Evolutionary conservation across 2,797 vertebrate genomes (phyloP).

Genomic region (Halcyon badia): DNA sequence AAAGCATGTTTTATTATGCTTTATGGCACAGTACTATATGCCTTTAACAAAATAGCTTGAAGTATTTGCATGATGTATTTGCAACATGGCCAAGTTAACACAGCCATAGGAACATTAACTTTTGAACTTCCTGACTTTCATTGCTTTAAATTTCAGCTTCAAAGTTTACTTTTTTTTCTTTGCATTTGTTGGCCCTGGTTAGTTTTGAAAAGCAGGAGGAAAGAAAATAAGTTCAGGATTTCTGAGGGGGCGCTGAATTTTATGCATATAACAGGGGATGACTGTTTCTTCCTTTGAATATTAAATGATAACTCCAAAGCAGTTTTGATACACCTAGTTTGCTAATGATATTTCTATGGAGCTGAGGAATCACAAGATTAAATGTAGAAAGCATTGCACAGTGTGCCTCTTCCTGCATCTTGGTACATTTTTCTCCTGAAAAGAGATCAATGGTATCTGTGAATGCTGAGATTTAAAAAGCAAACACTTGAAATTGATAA

Average conservation of each 20-base stretch:
- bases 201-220: slow-evolving; percentile 46
- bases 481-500: background rate
- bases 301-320: background rate
- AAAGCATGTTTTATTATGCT: slow-evolving; percentile 35
- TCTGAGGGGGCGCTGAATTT: background rate
- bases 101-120: slow-evolving; percentile 68
- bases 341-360: background rate
- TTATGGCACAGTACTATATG: slow-evolving; percentile 9
- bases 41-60: slow-evolving; percentile 61
- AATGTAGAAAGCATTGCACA: background rate
- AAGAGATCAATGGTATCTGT: background rate
- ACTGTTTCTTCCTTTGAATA: slow-evolving; percentile 9
- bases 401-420: background rate
- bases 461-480: slow-evolving; percentile 3
- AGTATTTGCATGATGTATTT: slow-evolving; percentile 61
- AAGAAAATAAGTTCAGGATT: slow-evolving; percentile 49
- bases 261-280: background rate
- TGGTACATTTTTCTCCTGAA: background rate
- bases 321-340: background rate
- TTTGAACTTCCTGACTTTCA: slow-evolving; percentile 75
- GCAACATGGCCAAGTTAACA: slow-evolving; percentile 68
- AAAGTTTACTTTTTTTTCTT: slow-evolving; percentile 48
- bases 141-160: slow-evolving; percentile 67
- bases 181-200: slow-evolving; percentile 64
- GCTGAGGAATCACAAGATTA: background rate